Percentiles rank a stretch among this genome's conserved stretches.
Conservation (phyloP, 2,888 invertebrate species). For the Habrosyne pyritoides region DNA sequence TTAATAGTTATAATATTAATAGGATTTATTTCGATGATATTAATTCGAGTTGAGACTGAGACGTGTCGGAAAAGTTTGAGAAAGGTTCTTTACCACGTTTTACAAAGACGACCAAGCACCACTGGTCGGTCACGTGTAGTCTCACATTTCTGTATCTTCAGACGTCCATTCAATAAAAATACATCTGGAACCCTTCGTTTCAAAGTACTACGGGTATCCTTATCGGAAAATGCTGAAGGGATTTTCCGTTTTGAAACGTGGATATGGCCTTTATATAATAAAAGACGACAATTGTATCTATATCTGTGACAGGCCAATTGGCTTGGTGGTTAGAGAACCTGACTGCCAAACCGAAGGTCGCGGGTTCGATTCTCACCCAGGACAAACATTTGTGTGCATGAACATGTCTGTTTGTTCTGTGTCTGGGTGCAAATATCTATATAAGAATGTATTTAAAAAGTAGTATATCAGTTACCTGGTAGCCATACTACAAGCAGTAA, state of each 20-base stretch:
- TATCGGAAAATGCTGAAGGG: not conserved
- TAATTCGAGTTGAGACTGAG: not conserved
- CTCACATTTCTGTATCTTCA: slow-evolving; percentile 35
- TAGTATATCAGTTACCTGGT: too few relatives aligned
- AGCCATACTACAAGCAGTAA: too few relatives aligned
- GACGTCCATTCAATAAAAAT: slow-evolving; percentile 8
- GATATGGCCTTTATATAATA: not conserved
- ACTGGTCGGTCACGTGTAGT: slow-evolving; percentile 46
- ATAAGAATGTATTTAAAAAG: too few relatives aligned
- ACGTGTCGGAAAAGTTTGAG: slow-evolving; percentile 28
- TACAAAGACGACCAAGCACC: slow-evolving; percentile 19
- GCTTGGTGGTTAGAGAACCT: too few relatives aligned
- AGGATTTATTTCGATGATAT: too few relatives aligned
- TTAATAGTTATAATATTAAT: too few relatives aligned
- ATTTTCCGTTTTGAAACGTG: not conserved
- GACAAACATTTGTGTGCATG: too few relatives aligned
- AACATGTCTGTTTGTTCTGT: too few relatives aligned
- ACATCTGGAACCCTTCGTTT: not conserved
- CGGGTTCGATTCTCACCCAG: too few relatives aligned
- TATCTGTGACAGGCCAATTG: too few relatives aligned
- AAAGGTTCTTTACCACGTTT: slow-evolving; percentile 38
- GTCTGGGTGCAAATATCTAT: too few relatives aligned
- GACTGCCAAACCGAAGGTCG: too few relatives aligned
- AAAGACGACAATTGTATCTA: not conserved
- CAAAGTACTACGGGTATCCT: not conserved